These are phyloP conservation scores for Merops nubicus DNA, from an alignment of 2,113 vertebrate genomes.

Conservation along the genomic window DNA sequence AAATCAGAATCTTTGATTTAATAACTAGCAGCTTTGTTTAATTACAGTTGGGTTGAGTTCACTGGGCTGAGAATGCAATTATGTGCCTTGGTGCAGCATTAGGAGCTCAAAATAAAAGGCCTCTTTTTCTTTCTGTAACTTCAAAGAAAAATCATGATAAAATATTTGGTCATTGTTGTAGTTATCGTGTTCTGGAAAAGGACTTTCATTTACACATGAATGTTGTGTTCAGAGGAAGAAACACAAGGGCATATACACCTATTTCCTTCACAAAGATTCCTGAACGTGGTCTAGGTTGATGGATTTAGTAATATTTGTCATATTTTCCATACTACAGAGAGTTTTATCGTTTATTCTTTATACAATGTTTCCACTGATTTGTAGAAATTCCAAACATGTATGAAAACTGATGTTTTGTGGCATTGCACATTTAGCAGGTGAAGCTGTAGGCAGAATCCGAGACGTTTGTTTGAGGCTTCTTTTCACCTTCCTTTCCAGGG, in stretches of 20 bases:
- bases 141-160: not conserved
- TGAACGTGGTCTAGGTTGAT: not conserved
- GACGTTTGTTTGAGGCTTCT: not conserved
- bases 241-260: not conserved
- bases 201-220: not conserved
- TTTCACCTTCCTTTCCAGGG: not conserved
- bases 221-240: not conserved
- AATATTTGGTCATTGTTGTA: not conserved
- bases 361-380: not conserved
- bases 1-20: constrained; percentile 7
- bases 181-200: not conserved
- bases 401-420: not conserved
- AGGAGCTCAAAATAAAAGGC: not conserved
- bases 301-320: not conserved
- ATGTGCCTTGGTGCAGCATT: not conserved
- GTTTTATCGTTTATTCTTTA: not conserved
- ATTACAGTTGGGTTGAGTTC: not conserved
- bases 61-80: not conserved
- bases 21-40: constrained; percentile 8
- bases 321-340: not conserved
- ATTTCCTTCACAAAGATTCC: not conserved
- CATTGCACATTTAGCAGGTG: not conserved
- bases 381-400: not conserved
- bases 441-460: not conserved
- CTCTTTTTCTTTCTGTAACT: not conserved